These are phyloP conservation scores for Andrena flavipes DNA, from an alignment of 2,888 invertebrate species.

Conservation along the genomic window DNA sequence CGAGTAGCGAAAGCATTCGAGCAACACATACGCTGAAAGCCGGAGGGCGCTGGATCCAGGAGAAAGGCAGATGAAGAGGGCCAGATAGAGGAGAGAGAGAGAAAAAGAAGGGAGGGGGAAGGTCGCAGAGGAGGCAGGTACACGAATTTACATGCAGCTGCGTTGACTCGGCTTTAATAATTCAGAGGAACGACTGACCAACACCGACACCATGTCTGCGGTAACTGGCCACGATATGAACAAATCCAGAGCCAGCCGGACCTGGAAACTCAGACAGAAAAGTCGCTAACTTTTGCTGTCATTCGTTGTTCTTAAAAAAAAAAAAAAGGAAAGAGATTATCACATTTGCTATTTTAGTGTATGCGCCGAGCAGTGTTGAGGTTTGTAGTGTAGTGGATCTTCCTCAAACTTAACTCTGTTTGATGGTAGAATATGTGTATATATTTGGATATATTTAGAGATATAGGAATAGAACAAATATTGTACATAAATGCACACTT, in stretches of 20 bases:
- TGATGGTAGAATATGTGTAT: too few relatives aligned
- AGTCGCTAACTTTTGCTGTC: background rate
- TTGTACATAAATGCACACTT: too few relatives aligned
- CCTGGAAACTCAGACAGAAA: slow-evolving; percentile 7
- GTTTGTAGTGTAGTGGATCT: too few relatives aligned
- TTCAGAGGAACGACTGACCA: slow-evolving; percentile 60
- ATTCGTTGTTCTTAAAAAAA: background rate
- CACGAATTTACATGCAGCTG: slow-evolving; percentile 55
- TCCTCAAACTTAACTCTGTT: too few relatives aligned
- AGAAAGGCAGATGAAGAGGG: background rate
- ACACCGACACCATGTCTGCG: slow-evolving; percentile 58
- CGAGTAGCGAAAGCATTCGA: slow-evolving; percentile 48
- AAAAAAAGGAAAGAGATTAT: background rate
- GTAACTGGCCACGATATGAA: slow-evolving; percentile 33
- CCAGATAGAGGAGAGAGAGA: background rate
- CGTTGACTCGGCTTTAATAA: slow-evolving; percentile 65
- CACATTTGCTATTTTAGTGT: too few relatives aligned
- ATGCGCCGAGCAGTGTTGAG: too few relatives aligned
- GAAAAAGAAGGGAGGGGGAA: slow-evolving; percentile 10
- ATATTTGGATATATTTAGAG: too few relatives aligned
- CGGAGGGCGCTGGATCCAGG: slow-evolving; percentile 10
- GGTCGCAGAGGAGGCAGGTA: slow-evolving; percentile 27
- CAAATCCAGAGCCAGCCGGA: slow-evolving; percentile 1
- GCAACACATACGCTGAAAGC: slow-evolving; percentile 39
- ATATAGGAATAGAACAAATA: too few relatives aligned